Conservation (phyloP, 2,888 invertebrate species). For the Nomada lathburiana region DNA sequence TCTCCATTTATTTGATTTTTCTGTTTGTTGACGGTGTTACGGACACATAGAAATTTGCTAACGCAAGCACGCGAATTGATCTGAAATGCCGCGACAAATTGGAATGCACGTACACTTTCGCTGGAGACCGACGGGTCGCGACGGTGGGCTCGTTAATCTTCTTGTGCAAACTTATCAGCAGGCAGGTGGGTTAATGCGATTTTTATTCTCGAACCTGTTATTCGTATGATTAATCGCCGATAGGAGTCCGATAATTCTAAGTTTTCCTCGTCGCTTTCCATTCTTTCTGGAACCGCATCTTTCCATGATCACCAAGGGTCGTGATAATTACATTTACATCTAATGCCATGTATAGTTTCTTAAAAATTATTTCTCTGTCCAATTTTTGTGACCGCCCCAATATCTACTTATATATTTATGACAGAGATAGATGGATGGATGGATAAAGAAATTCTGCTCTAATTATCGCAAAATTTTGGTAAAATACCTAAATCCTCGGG, state of each 20-base stretch:
- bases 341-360: conserved; percentile 2
- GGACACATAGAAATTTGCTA: conserved; percentile 24
- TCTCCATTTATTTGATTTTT: too few species aligned
- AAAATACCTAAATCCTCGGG: too few species aligned
- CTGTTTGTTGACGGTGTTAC: not conserved
- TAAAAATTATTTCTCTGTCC: not conserved
- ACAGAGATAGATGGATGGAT: too few species aligned
- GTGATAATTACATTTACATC: conserved; percentile 41
- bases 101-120: conserved; percentile 55
- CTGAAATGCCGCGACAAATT: conserved; percentile 54
- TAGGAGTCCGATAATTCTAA: conserved; percentile 48
- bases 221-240: conserved; percentile 58
- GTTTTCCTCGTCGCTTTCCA: conserved; percentile 32
- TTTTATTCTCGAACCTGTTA: conserved; percentile 61
- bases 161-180: conserved; percentile 58
- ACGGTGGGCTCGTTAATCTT: conserved; percentile 57
- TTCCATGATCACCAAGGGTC: not conserved
- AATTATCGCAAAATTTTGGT: too few species aligned
- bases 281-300: conserved; percentile 4
- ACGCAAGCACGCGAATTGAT: conserved; percentile 26
- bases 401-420: too few species aligned
- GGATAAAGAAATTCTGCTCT: too few species aligned
- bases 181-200: conserved; percentile 59
- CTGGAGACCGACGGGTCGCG: conserved; percentile 33
- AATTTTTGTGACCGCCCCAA: not conserved